Evolutionary conservation across 2,113 vertebrate species (phyloP), one percentile per base, ranked within the genome.

Genomic region (Pelodiscus sinensis): DNA sequence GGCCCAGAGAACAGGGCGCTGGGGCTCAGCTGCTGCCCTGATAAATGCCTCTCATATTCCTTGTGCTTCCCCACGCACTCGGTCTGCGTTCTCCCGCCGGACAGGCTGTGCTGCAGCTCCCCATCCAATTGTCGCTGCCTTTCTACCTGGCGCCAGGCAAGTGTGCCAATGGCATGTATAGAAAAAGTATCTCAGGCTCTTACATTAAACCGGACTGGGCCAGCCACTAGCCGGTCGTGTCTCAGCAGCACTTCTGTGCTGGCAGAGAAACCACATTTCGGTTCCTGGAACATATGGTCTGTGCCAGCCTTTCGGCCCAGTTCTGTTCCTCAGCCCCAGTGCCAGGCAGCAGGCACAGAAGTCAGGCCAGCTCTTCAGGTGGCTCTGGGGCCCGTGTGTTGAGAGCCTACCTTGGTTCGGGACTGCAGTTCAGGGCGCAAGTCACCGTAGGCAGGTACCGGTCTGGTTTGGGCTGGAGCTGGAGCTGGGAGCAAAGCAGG

Each of bases 1-100:
- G 83, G 1, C 4, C 55, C 51, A 14, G 27, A 62, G 81, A 86
- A 35, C 18, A 5, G 4, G 6, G n/a, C 21, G 0, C 0, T 0
- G 27, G 73, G 65, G 52, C 14, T 54, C 52, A 54, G 52, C 58
- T 75, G 51, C 83, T 86, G 65, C 25, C 2, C 38, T 15, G 22
- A 24, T 6, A 5, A 8, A 3, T 25, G 68, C 52, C 16, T 10
- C 27, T 5, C 50, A 7, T 6, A n/a, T 8, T 8, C 29, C 29
- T 7, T 68, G 24, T 21, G 65, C n/a, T 35, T 19, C 19, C n/a
- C 15, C 21, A n/a, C 18, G 1, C 29, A 1, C 13, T 78, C 25
- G 11, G 16, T 35, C 68, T 22, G 11, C 3, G 22, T 35, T 44
- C 24, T 4, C 25, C 24, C 38, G 10, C 10, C 10, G 9, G 31